Conservation (phyloP, 2,888 invertebrate species). For the Amphipoea lucens region DNA sequence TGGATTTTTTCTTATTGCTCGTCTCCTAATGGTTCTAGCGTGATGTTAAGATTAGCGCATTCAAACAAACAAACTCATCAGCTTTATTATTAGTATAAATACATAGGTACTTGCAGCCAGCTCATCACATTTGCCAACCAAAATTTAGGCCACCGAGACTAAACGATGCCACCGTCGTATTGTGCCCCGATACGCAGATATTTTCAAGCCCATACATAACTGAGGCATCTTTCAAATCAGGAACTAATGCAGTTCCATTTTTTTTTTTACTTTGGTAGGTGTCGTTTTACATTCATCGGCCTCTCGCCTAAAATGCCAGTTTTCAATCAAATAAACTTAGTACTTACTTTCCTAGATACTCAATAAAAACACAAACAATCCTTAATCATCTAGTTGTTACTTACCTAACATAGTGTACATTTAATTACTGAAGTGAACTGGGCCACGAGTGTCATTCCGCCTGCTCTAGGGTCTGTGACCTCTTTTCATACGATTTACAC, state of each 20-base stretch:
- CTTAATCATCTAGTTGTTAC: slow-evolving; percentile 30
- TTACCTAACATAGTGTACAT: slow-evolving; percentile 56
- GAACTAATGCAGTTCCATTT: not conserved
- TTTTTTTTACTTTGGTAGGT: not conserved
- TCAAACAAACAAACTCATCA: too few species aligned
- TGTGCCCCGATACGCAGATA: not conserved
- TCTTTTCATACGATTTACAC: slow-evolving; percentile 68
- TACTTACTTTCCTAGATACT: too few species aligned
- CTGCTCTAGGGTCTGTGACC: slow-evolving; percentile 68
- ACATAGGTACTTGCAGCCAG: not conserved
- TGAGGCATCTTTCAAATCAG: not conserved
- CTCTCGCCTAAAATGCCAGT: not conserved
- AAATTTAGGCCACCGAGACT: not conserved
- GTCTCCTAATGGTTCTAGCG: too few species aligned
- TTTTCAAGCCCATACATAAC: not conserved
- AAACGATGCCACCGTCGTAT: not conserved
- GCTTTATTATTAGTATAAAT: not conserved
- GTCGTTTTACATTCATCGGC: not conserved
- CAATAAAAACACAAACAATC: slow-evolving; percentile 14
- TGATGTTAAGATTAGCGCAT: too few species aligned
- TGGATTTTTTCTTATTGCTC: too few species aligned
- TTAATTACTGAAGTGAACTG: slow-evolving; percentile 62
- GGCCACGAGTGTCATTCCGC: slow-evolving; percentile 65
- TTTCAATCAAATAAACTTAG: not conserved
- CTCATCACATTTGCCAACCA: not conserved